A percentile compares a stretch with the other conserved stretches of the same genome.
phyloP scores from a whole-genome alignment of 2,888 invertebrate genomes.

The Dioctria rufipes region DNA sequence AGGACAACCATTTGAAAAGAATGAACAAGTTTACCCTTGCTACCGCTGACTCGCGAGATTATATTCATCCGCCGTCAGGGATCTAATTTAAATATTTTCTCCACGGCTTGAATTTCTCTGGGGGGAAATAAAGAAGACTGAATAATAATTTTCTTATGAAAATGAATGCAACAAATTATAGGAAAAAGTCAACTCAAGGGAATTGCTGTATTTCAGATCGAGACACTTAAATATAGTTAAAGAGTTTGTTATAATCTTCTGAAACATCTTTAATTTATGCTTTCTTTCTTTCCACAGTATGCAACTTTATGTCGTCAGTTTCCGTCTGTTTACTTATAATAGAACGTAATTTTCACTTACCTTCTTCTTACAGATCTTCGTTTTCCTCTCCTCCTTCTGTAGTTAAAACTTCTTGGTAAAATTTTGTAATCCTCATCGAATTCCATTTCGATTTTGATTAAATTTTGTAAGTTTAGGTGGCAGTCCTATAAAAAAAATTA shows the following conservation, averaged over 20 bases:
- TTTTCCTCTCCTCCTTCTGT: slow-evolving; percentile 70
- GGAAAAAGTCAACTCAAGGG: not conserved
- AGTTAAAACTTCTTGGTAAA: slow-evolving; percentile 70
- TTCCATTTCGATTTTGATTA: slow-evolving; percentile 71
- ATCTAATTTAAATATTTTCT: slow-evolving; percentile 48
- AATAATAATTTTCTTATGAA: not conserved
- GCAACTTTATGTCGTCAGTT: no score
- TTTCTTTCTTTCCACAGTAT: not conserved
- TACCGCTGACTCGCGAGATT: slow-evolving; percentile 11
- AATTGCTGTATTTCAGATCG: not conserved
- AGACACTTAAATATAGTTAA: not conserved
- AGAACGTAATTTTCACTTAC: slow-evolving; percentile 62
- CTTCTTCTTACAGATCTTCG: slow-evolving; percentile 66
- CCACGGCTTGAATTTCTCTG: slow-evolving; percentile 14
- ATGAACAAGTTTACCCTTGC: not conserved
- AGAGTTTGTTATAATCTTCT: slow-evolving; percentile 2
- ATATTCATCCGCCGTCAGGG: not conserved
- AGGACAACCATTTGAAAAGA: slow-evolving; percentile 9
- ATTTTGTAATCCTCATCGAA: slow-evolving; percentile 71
- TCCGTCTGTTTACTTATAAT: not conserved
- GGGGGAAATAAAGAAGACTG: slow-evolving; percentile 20
- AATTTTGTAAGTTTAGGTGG: slow-evolving; percentile 71
- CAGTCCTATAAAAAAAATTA: slow-evolving; percentile 65
- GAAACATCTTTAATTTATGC: slow-evolving; percentile 1
- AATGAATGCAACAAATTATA: slow-evolving; percentile 36